phyloP scores from a whole-genome alignment of 2,888 invertebrate species.

The Drosophila meridionalis region DNA sequence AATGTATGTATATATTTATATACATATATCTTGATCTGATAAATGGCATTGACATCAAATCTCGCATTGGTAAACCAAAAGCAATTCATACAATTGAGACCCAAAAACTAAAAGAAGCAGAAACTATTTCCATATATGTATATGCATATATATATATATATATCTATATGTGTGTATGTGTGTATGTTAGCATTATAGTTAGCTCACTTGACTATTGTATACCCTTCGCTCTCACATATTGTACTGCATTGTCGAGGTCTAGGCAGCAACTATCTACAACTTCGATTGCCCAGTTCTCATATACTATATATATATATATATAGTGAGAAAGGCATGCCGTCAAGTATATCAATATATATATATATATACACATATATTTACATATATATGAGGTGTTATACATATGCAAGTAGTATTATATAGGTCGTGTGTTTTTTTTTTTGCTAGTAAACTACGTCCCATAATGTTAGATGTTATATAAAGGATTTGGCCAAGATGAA shows the following conservation, averaged over 20 bases:
- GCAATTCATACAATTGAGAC: conserved; percentile 32
- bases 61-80: conserved; percentile 55
- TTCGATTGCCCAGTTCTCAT: conserved; percentile 39
- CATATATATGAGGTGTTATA: conserved; percentile 32
- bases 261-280: conserved; percentile 21
- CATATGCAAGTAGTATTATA: conserved; percentile 42
- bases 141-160: background rate
- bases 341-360: conserved; percentile 54
- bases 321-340: conserved; percentile 41
- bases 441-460: conserved; percentile 55
- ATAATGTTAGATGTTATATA: conserved; percentile 41
- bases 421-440: conserved; percentile 46
- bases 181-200: background rate
- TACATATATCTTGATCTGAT: conserved; percentile 5
- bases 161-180: conserved; percentile 1
- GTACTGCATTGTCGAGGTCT: background rate
- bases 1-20: background rate
- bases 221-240: conserved; percentile 1
- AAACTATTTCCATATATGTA: conserved; percentile 19
- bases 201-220: background rate
- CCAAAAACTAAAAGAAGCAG: too few relatives aligned
- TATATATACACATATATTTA: conserved; percentile 43
- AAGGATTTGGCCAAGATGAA: conserved; percentile 53
- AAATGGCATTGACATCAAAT: conserved; percentile 33
- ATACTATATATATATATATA: conserved; percentile 13